Evolutionary conservation across 2,797 vertebrate species (phyloP).

Genomic region (Vultur gryphus): DNA sequence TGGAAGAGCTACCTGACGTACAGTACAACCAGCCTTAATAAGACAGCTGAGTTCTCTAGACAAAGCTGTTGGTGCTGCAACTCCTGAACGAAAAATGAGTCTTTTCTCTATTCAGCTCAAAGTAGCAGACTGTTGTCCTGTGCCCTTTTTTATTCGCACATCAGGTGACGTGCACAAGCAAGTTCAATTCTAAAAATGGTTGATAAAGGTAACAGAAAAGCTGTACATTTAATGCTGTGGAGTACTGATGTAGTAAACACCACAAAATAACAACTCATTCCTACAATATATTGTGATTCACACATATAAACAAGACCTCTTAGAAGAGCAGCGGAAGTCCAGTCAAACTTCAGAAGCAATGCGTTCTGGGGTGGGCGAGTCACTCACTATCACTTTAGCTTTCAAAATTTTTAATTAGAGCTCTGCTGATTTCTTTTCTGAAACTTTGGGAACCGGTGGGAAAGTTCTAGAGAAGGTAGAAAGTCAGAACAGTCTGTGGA

Average conservation of each 20-base stretch:
- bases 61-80: not conserved
- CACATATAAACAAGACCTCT: not conserved
- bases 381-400: not conserved
- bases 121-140: not conserved
- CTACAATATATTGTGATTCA: not conserved
- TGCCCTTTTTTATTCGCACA: not conserved
- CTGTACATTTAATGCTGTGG: not conserved
- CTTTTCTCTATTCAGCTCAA: not conserved
- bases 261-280: not conserved
- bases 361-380: no score
- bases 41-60: not conserved
- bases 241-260: not conserved
- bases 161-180: not conserved
- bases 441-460: not conserved
- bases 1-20: no score
- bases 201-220: not conserved
- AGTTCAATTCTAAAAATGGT: not conserved
- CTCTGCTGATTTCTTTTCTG: not conserved
- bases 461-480: not conserved
- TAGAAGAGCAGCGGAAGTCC: not conserved
- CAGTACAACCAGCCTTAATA: not conserved
- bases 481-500: not conserved
- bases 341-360: not conserved
- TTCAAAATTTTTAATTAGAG: not conserved
- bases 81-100: not conserved